These are phyloP conservation scores for Pavo muticus DNA, from an alignment of 2,113 vertebrate species.

Conservation along the genomic window DNA sequence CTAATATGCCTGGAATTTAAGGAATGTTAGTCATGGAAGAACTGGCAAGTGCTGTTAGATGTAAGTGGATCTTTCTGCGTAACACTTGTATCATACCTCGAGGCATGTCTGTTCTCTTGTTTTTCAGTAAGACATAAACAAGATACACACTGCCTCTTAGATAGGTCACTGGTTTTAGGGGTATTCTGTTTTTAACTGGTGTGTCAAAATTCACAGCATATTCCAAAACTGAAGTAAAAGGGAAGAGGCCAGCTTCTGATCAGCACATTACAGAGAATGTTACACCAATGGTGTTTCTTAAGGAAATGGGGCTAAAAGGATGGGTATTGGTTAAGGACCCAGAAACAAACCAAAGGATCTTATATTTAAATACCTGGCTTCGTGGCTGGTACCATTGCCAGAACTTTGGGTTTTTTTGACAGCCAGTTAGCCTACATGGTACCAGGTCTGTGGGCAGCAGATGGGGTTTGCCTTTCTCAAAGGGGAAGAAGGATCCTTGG, in stretches of 20 bases:
- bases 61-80: not conserved
- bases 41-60: not conserved
- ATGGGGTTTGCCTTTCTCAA: no score
- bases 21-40: not conserved
- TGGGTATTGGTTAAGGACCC: no score
- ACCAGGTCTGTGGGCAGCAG: no score
- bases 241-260: rapidly evolving
- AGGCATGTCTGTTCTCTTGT: not conserved
- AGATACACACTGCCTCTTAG: not conserved
- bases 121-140: not conserved
- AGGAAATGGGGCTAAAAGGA: not conserved
- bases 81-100: not conserved
- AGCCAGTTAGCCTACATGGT: no score
- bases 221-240: not conserved
- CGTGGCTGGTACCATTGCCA: no score
- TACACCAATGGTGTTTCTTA: not conserved
- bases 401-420: no score
- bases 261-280: not conserved
- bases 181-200: not conserved
- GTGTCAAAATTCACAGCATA: not conserved
- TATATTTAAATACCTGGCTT: no score
- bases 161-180: not conserved
- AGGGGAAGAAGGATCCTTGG: no score
- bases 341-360: no score
- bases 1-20: not conserved